Percentiles rank a stretch among this genome's conserved stretches.
These are phyloP conservation scores for Hippocampus kuda DNA, from an alignment of 2,797 vertebrate genomes.

Conservation along the genomic window DNA sequence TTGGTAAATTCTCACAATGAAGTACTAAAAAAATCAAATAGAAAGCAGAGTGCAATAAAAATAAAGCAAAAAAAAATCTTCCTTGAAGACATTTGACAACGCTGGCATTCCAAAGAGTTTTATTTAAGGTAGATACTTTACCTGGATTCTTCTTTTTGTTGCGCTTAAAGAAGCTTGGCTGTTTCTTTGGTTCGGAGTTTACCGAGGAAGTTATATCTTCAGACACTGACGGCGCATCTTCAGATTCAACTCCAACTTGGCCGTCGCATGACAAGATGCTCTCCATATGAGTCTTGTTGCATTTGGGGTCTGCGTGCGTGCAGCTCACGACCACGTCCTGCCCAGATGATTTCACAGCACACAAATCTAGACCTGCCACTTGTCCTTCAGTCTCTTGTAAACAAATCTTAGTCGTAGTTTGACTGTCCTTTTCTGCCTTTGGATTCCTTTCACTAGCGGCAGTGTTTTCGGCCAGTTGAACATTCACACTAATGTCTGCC, in stretches of 20 bases:
- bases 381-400: slow-evolving; percentile 19
- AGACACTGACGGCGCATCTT: slow-evolving; percentile 30
- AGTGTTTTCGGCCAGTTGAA: slow-evolving; percentile 15
- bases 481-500: slow-evolving; percentile 12
- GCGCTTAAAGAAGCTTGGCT: slow-evolving; percentile 52
- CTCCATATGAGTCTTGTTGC: slow-evolving; percentile 7
- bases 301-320: slow-evolving; percentile 18
- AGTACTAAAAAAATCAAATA: slow-evolving; percentile 29
- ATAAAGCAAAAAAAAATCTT: slow-evolving; percentile 21
- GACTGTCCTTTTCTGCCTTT: slow-evolving; percentile 6
- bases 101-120: slow-evolving; percentile 48
- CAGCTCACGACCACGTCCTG: slow-evolving; percentile 16
- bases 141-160: slow-evolving; percentile 72
- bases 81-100: slow-evolving; percentile 32
- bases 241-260: slow-evolving; percentile 43
- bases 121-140: slow-evolving; percentile 61
- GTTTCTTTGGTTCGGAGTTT: slow-evolving; percentile 51
- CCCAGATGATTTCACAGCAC: neutral
- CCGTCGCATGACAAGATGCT: slow-evolving; percentile 31
- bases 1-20: slow-evolving; percentile 21
- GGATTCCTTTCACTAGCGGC: slow-evolving; percentile 12
- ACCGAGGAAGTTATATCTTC: slow-evolving; percentile 32
- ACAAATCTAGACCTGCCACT: slow-evolving; percentile 11
- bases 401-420: slow-evolving; percentile 21
- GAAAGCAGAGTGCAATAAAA: slow-evolving; percentile 43